Percentiles rank a stretch among this genome's conserved stretches.
Evolutionary conservation across 2,888 invertebrate genomes (phyloP).

Genomic region (Drosophila antonietae): DNA sequence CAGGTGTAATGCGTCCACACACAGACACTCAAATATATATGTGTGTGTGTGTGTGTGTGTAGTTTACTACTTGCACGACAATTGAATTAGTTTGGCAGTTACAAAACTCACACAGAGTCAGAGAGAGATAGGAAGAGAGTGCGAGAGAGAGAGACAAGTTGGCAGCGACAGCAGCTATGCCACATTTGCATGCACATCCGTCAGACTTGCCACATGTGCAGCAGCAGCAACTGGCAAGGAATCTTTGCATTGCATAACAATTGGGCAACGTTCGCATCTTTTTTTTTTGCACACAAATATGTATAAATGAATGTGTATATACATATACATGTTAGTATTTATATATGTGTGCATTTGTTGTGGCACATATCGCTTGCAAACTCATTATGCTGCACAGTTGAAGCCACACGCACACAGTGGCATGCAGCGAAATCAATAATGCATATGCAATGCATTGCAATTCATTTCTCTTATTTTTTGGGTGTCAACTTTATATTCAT

Average conservation of each 20-base stretch:
- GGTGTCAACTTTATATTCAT: conserved; percentile 71
- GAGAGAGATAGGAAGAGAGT: background rate
- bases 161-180: conserved; percentile 22
- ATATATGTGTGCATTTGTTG: conserved; percentile 11
- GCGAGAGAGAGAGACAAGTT: conserved; percentile 1
- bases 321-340: background rate
- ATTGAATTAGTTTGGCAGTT: conserved; percentile 80
- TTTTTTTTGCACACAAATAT: conserved; percentile 3
- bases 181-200: conserved; percentile 63
- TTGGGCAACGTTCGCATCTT: conserved; percentile 45
- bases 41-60: conserved; percentile 31
- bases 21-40: conserved; percentile 16
- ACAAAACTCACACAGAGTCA: conserved; percentile 34
- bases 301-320: background rate
- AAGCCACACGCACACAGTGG: conserved; percentile 20
- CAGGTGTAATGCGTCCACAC: conserved; percentile 48
- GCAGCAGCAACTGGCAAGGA: conserved; percentile 22
- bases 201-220: conserved; percentile 53
- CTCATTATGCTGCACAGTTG: conserved; percentile 48
- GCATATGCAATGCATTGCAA: conserved; percentile 56
- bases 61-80: conserved; percentile 65
- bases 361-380: conserved; percentile 37
- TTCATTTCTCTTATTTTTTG: conserved; percentile 24
- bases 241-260: conserved; percentile 67
- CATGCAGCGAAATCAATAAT: conserved; percentile 51